phyloP scores from a whole-genome alignment of 2,888 invertebrate species.

The Lysandra bellargus region DNA sequence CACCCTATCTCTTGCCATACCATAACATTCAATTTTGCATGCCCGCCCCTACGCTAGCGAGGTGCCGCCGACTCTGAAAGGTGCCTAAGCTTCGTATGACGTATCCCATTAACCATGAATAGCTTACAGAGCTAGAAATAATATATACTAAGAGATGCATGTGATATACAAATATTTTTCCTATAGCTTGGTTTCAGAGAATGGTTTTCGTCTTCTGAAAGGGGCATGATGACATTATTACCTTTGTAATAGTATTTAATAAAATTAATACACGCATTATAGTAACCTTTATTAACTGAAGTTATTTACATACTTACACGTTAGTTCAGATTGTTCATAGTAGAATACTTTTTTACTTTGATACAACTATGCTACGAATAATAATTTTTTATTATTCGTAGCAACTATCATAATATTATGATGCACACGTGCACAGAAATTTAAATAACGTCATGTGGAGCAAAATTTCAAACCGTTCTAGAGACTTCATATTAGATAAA shows the following conservation, averaged over 20 bases:
- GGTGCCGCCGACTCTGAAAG: constrained; percentile 44
- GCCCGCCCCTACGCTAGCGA: constrained; percentile 50
- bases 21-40: constrained; percentile 73
- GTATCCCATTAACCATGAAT: constrained; percentile 25
- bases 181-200: not conserved
- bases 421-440: not conserved
- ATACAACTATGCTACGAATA: too few species aligned
- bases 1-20: constrained; percentile 58
- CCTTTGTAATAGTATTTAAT: not conserved
- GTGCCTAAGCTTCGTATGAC: not conserved
- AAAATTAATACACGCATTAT: not conserved
- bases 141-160: not conserved
- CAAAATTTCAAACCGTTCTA: not conserved
- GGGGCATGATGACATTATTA: not conserved
- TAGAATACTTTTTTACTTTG: not conserved
- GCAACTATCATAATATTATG: not conserved
- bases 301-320: not conserved
- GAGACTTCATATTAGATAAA: not conserved
- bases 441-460: not conserved
- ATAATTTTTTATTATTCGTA: too few species aligned
- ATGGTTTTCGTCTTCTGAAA: not conserved
- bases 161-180: not conserved
- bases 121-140: constrained; percentile 32
- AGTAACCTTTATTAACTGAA: not conserved
- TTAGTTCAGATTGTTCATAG: not conserved